Percentiles rank a stretch among this genome's conserved stretches.
phyloP scores from a whole-genome alignment of 2,113 vertebrate species.

The Ptilorrhoa leucosticta region DNA sequence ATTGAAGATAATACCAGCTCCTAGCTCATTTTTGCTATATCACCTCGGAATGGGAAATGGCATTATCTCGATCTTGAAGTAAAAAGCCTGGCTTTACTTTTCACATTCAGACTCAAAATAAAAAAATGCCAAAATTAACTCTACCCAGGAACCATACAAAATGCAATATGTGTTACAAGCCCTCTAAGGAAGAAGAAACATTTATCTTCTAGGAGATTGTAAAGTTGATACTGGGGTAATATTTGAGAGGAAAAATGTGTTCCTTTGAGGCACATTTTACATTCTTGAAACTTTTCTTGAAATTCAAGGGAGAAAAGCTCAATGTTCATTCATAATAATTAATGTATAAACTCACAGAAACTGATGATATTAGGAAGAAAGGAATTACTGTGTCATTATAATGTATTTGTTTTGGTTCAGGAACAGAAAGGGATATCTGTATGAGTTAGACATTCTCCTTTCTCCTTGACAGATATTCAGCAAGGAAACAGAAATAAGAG shows the following conservation, averaged over 20 bases:
- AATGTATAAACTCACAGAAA: background rate
- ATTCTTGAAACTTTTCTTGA: background rate
- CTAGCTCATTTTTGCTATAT: background rate
- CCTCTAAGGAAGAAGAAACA: background rate
- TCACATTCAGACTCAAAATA: background rate
- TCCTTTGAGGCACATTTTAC: background rate
- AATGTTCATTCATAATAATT: background rate
- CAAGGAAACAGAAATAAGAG: constrained; percentile 22
- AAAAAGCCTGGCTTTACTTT: background rate
- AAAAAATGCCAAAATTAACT: background rate
- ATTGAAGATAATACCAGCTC: background rate
- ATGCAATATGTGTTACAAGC: background rate
- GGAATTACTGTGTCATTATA: background rate
- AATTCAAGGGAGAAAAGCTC: background rate
- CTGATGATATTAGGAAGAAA: background rate
- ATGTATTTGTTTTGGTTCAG: background rate
- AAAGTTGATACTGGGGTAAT: background rate
- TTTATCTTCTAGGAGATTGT: background rate
- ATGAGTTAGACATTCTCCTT: background rate
- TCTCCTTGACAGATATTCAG: background rate
- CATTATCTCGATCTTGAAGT: background rate
- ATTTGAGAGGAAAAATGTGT: background rate
- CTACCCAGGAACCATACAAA: background rate
- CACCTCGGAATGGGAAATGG: background rate
- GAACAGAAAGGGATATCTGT: background rate